A percentile compares a stretch with the other conserved stretches of the same genome.
phyloP scores from a whole-genome alignment of 2,888 invertebrate genomes.

The Drosophila vallismaia region DNA sequence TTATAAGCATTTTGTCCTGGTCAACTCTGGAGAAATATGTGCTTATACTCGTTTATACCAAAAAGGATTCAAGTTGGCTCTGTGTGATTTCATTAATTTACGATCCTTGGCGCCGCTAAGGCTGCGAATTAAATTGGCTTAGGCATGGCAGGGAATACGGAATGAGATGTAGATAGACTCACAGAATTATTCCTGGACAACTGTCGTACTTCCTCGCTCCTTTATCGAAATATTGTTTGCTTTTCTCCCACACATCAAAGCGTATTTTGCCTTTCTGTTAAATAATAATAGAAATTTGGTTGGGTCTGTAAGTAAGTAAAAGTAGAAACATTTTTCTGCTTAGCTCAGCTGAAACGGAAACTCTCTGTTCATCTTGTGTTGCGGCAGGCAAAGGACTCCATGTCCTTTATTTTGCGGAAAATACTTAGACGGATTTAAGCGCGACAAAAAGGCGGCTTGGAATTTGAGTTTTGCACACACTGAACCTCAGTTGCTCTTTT shows the following conservation, averaged over 20 bases:
- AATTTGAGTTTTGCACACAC: not conserved
- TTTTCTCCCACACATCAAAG: slow-evolving; percentile 40
- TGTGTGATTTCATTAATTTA: slow-evolving; percentile 75
- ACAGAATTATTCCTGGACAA: slow-evolving; percentile 17
- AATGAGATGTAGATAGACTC: slow-evolving; percentile 43
- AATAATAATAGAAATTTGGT: slow-evolving; percentile 75
- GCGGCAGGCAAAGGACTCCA: slow-evolving; percentile 49
- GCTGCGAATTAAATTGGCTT: slow-evolving; percentile 75
- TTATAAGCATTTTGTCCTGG: slow-evolving; percentile 59
- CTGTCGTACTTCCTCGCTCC: not conserved
- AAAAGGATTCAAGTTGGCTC: slow-evolving; percentile 67
- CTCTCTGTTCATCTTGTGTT: slow-evolving; percentile 54
- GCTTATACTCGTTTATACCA: slow-evolving; percentile 8
- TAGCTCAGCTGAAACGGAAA: slow-evolving; percentile 80
- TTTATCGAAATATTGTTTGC: not conserved
- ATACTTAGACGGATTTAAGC: slow-evolving; percentile 77
- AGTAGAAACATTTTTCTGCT: slow-evolving; percentile 74
- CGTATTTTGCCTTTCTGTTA: slow-evolving; percentile 47
- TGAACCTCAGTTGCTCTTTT: slow-evolving; percentile 10
- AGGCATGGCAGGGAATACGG: slow-evolving; percentile 50
- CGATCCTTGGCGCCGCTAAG: slow-evolving; percentile 63
- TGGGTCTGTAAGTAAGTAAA: slow-evolving; percentile 55
- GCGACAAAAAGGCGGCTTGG: slow-evolving; percentile 65
- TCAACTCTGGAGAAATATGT: slow-evolving; percentile 48
- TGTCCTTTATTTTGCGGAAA: slow-evolving; percentile 53